These are phyloP conservation scores for Hyperoplus immaculatus DNA, from an alignment of 2,797 vertebrate species.

Conservation along the genomic window DNA sequence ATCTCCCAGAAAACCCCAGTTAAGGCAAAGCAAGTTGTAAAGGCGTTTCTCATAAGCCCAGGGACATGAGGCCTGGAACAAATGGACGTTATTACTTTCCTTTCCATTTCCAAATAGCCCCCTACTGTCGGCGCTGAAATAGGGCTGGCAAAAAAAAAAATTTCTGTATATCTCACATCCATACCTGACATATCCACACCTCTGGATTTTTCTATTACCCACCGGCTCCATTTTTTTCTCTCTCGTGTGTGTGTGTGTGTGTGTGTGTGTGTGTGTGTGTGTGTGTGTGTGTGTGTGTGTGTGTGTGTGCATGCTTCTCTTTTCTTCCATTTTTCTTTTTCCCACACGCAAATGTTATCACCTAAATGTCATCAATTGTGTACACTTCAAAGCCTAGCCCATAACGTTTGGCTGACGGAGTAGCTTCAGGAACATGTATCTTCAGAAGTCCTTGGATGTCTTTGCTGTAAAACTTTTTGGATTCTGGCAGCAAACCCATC, in stretches of 20 bases:
- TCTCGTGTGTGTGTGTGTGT: too few species aligned
- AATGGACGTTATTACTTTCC: conserved; percentile 87
- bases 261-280: too few species aligned
- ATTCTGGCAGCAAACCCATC: conserved; percentile 58
- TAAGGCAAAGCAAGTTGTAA: conserved; percentile 86
- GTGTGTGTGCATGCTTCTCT: too few species aligned
- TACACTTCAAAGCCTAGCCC: conserved; percentile 64
- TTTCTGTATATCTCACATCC: conserved; percentile 83
- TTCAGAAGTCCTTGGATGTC: conserved; percentile 75
- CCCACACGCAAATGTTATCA: conserved; percentile 77
- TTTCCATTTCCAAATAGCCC: conserved; percentile 82
- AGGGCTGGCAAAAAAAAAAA: conserved; percentile 83
- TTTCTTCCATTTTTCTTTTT: conserved; percentile 56
- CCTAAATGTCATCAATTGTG: conserved; percentile 71
- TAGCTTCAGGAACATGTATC: conserved; percentile 36
- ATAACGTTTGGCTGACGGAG: conserved; percentile 48
- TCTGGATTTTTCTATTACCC: conserved; percentile 79
- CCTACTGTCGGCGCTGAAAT: conserved; percentile 83
- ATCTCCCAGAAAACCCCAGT: conserved; percentile 85
- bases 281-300: too few species aligned
- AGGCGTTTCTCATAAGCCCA: conserved; percentile 85
- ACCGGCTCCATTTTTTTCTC: conserved; percentile 41
- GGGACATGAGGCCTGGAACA: conserved; percentile 79
- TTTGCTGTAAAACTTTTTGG: conserved; percentile 75
- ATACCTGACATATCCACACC: conserved; percentile 72